Percentiles rank a stretch among this genome's conserved stretches.
These are phyloP conservation scores for Atta cephalotes DNA, from an alignment of 1,140 invertebrate species.

Conservation along the genomic window DNA sequence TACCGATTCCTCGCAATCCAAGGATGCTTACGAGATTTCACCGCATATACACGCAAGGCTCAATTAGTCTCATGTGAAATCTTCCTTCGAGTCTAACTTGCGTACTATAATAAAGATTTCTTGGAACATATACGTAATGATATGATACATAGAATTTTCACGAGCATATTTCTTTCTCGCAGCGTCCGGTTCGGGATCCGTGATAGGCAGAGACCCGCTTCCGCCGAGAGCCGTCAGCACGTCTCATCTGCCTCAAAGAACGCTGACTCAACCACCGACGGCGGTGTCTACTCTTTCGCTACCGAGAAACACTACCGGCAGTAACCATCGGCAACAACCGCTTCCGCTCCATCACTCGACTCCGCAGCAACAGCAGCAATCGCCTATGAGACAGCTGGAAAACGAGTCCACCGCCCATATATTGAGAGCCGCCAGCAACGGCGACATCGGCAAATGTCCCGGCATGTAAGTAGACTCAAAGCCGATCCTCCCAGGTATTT, in stretches of 20 bases:
- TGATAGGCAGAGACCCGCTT: conserved; percentile 86
- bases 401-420: conserved; percentile 74
- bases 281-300: conserved; percentile 84
- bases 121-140: background rate
- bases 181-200: conserved; percentile 88
- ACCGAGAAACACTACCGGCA: conserved; percentile 68
- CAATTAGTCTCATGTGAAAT: conserved; percentile 34
- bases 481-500: background rate
- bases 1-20: conserved; percentile 13
- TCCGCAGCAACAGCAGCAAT: conserved; percentile 27
- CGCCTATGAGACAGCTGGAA: conserved; percentile 68
- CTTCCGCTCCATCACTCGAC: conserved; percentile 68
- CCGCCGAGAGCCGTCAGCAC: conserved; percentile 85
- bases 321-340: conserved; percentile 66
- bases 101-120: background rate
- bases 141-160: background rate
- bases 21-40: conserved; percentile 6
- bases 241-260: conserved; percentile 83
- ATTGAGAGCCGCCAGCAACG: conserved; percentile 75
- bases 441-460: conserved; percentile 75
- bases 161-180: conserved; percentile 73
- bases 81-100: background rate
- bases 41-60: background rate
- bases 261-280: conserved; percentile 75
- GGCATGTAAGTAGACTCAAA: conserved; percentile 54